phyloP scores from a whole-genome alignment of 1,140 invertebrate species.

The Bombus balteatus region DNA sequence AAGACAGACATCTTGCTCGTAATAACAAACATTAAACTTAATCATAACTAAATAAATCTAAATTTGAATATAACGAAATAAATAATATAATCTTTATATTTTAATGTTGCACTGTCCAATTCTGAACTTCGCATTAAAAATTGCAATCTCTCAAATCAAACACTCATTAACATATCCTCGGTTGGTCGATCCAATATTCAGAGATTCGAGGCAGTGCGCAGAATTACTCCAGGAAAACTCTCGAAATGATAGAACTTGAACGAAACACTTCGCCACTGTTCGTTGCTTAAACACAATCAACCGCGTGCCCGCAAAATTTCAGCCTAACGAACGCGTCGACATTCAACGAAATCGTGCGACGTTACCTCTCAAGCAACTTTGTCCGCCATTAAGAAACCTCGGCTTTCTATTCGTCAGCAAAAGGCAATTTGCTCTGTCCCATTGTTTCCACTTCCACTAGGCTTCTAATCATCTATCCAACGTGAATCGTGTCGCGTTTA shows the following conservation, averaged over 20 bases:
- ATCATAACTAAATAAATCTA: background rate
- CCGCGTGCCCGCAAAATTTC: background rate
- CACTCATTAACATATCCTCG: background rate
- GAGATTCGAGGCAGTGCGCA: background rate
- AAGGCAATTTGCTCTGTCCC: background rate
- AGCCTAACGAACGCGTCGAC: conserved; percentile 9
- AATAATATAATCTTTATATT: background rate
- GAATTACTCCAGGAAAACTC: background rate
- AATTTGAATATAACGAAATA: background rate
- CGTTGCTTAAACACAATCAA: conserved; percentile 16
- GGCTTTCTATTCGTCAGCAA: background rate
- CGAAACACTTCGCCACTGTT: background rate
- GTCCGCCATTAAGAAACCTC: conserved; percentile 1
- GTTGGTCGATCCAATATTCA: background rate
- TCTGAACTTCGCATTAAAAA: background rate
- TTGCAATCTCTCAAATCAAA: background rate
- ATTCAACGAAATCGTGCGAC: background rate
- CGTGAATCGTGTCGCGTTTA: background rate
- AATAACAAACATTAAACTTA: background rate
- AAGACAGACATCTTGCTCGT: background rate
- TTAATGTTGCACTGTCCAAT: background rate
- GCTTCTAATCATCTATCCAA: background rate
- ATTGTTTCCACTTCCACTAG: background rate
- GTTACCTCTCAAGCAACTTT: conserved; percentile 9
- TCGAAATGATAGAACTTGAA: background rate